phyloP scores from a whole-genome alignment of 1,140 invertebrate genomes.

The Steinernema khuongi region DNA sequence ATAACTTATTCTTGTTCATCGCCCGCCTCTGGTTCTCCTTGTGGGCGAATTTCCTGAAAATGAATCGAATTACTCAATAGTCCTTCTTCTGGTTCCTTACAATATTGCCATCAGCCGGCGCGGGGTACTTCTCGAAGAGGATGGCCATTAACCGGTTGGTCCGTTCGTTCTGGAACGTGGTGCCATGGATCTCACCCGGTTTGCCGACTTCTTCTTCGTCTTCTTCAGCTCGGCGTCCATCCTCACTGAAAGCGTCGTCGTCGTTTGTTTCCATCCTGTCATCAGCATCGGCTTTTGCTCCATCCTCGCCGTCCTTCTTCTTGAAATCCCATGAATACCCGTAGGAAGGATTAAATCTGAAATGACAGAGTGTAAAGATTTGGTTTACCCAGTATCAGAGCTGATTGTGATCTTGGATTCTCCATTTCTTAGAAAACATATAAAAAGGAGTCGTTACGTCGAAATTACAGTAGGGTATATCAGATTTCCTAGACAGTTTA shows the following conservation, averaged over 20 bases:
- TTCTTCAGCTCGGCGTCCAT: constrained; percentile 1
- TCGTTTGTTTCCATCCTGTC: constrained; percentile 18
- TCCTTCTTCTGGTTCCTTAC: constrained; percentile 26
- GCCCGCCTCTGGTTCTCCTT: background rate
- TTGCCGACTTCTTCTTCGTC: background rate
- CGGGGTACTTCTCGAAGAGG: background rate
- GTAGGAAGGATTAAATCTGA: constrained; percentile 34
- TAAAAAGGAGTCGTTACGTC: too few relatives aligned
- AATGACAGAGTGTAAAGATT: background rate
- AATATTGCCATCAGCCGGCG: background rate
- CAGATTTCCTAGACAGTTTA: too few relatives aligned
- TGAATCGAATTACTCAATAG: background rate
- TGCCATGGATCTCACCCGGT: background rate
- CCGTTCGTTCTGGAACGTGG: background rate
- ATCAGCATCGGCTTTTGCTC: constrained; percentile 23
- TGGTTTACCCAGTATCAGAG: too few relatives aligned
- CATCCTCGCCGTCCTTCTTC: constrained; percentile 25
- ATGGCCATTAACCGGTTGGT: background rate
- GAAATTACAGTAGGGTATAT: too few relatives aligned
- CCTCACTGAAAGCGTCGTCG: constrained; percentile 9
- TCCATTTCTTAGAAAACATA: too few relatives aligned
- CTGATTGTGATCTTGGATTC: too few relatives aligned
- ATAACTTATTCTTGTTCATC: background rate
- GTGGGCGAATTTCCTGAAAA: background rate
- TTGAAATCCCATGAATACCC: constrained; percentile 34